Evolutionary conservation across 2,113 vertebrate genomes (phyloP), one percentile per base, ranked within the genome.

Genomic region (Cathartes aura): DNA sequence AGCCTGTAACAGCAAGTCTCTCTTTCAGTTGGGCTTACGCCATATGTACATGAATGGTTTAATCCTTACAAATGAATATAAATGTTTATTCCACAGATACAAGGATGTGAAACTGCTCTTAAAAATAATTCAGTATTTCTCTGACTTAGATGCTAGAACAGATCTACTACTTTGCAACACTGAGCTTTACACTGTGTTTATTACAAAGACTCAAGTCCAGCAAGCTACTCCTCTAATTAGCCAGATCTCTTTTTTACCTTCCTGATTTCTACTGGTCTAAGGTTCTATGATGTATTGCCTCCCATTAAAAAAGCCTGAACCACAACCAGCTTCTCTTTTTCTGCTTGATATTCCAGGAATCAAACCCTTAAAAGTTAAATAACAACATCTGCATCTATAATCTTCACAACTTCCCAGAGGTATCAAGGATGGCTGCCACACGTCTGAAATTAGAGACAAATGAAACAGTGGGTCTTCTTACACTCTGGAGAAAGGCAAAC

Each of bases 361-460:
- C 27, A 64, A 75, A 55, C 23, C 15, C 52, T 85, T 87, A 75
- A 82, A 93, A 88, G 82, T 68, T 88, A 88, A 93, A 55, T 24
- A 79, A 70, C 48, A 90, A 83, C 81, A 91, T 89, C 84, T 96
- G 83, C 43, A 30, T 87, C 52, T 63, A 22, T n/a, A 82, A 59
- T 75, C 56, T 68, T 78, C 89, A 38, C n/a, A 93, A 43, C 26
- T 71, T 95, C 26, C 38, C 87, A 78, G 60, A 74, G 56, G 40
- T 52, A 95, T 82, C 76, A 75, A 87, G 96, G 73, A 89, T 79
- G 83, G 93, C 38, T 91, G 81, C 81, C 97, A 94, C 78, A 94
- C 63, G 75, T 74, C 84, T 93, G 73, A 91, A 87, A 96, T 20
- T 24, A 84, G 24, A 89, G 56, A 71, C 48, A 66, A 97, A 95